Conservation (phyloP, 2,113 vertebrate species). For the Lucifuga dentata region DNA sequence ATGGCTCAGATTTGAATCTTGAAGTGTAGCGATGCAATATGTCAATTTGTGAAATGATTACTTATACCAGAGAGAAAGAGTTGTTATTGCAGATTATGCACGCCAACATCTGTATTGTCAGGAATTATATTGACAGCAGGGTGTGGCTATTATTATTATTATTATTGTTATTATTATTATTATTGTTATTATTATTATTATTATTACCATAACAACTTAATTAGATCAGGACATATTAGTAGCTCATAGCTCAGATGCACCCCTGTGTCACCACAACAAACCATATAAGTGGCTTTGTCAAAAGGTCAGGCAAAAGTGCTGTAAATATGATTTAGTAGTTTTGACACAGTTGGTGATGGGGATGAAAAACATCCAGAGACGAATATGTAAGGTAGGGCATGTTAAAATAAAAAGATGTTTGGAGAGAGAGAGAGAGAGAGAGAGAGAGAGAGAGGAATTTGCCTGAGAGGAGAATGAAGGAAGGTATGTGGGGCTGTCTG, state of each 20-base stretch:
- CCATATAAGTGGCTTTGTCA: not conserved
- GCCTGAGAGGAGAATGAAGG: conserved; percentile 85
- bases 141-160: conserved; percentile 7
- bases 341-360: too few relatives aligned
- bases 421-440: conserved; percentile 39
- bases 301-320: not conserved
- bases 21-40: not conserved
- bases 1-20: not conserved
- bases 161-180: conserved; percentile 16
- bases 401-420: conserved; percentile 14
- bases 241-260: conserved; percentile 8
- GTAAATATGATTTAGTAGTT: not conserved
- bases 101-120: conserved; percentile 23
- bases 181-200: conserved; percentile 9
- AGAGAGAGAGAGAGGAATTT: conserved; percentile 82
- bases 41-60: conserved; percentile 14
- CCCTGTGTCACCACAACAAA: not conserved
- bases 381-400: not conserved
- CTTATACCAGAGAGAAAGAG: not conserved
- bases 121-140: conserved; percentile 5
- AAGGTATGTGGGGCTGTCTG: conserved; percentile 72
- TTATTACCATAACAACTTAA: conserved; percentile 22
- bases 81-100: conserved; percentile 10
- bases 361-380: not conserved
- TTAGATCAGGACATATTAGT: conserved; percentile 20